These are phyloP conservation scores for Pterostichus madidus DNA, from an alignment of 2,888 invertebrate species.

Conservation along the genomic window DNA sequence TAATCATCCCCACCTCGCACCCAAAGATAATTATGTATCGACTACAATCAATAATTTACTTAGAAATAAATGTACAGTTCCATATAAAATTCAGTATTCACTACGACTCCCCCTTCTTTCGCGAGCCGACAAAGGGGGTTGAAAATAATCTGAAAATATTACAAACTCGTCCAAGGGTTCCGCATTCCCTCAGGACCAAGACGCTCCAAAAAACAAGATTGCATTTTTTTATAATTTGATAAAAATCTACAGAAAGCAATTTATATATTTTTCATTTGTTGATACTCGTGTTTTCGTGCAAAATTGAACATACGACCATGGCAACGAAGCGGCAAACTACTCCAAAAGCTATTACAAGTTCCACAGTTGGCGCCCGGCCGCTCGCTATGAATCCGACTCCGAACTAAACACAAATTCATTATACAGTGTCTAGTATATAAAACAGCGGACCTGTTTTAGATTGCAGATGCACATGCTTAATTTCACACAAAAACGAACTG, in stretches of 20 bases:
- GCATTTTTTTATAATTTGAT: slow-evolving; percentile 66
- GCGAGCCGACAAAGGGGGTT: slow-evolving; percentile 4
- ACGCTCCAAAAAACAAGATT: slow-evolving; percentile 55
- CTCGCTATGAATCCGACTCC: slow-evolving; percentile 4
- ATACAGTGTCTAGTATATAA: slow-evolving; percentile 77
- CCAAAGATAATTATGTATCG: slow-evolving; percentile 78
- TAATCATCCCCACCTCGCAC: slow-evolving; percentile 76
- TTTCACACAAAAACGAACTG: slow-evolving; percentile 75
- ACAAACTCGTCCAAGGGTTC: slow-evolving; percentile 36
- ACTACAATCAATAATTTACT: slow-evolving; percentile 78
- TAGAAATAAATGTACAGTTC: slow-evolving; percentile 70
- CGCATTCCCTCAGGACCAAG: slow-evolving; percentile 25
- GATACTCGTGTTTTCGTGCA: slow-evolving; percentile 20
- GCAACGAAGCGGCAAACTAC: slow-evolving; percentile 18
- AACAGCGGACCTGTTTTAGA: slow-evolving; percentile 75
- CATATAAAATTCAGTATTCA: slow-evolving; percentile 62
- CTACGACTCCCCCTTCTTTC: background rate
- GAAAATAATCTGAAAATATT: slow-evolving; percentile 52
- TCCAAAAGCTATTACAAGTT: slow-evolving; percentile 3
- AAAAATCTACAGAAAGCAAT: slow-evolving; percentile 55
- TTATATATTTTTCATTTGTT: slow-evolving; percentile 65
- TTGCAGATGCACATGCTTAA: slow-evolving; percentile 77
- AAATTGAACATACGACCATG: slow-evolving; percentile 10
- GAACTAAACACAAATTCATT: slow-evolving; percentile 75
- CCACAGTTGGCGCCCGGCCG: background rate